Base-by-base conservation (phyloP, 2,797 vertebrate species). In the Peromyscus attwateri region DNA sequence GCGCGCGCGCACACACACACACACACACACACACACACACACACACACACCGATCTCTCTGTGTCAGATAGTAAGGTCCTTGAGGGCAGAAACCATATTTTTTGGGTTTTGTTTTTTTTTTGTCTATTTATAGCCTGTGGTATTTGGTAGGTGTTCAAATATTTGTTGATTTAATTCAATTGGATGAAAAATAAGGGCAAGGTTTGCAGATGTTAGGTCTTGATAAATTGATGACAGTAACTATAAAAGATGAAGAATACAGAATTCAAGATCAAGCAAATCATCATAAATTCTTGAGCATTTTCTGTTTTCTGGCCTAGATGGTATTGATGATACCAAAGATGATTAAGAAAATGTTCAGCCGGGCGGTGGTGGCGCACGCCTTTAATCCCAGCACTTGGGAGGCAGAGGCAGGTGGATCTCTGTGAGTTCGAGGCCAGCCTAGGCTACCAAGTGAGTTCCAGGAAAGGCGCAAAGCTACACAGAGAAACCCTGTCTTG, bases 271-370 rank as follows among this genome's bases (percentile, higher is more conserved):
- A 89, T 73, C 76, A 68, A 76, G 81, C 62, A 89, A 27, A 57
- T 84, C 43, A 40, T 46, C 13, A 27, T 87, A 19, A 8, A 49
- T 93, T 96, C 91, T 81, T 73, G 46, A 81, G 57, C 52, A 92
- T n/a, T 66, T 97, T 87, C 43, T n/a, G 5, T 88, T 93, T 95
- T 94, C 57, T 94, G 60, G 46, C 23, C n/a, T 93, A 75, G 16
- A 64, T 91, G 27, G 57, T 91, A 40, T 43, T 89, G 49, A 75
- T 80, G 68, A 43, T 79, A 77, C 46, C 46, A 17, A 89, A 71
- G 92, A 16, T 91, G 55, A 83, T 34, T n/a, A 75, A 94, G 82
- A 93, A 87, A 71, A 40, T 40, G 40, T 40, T 64, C 62, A n/a
- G n/a, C n/a, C n/a, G n/a, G n/a, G n/a, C n/a, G n/a, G n/a, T n/a